Conservation (phyloP, 2,113 vertebrate species). For the Nothocercus nigrocapillus region DNA sequence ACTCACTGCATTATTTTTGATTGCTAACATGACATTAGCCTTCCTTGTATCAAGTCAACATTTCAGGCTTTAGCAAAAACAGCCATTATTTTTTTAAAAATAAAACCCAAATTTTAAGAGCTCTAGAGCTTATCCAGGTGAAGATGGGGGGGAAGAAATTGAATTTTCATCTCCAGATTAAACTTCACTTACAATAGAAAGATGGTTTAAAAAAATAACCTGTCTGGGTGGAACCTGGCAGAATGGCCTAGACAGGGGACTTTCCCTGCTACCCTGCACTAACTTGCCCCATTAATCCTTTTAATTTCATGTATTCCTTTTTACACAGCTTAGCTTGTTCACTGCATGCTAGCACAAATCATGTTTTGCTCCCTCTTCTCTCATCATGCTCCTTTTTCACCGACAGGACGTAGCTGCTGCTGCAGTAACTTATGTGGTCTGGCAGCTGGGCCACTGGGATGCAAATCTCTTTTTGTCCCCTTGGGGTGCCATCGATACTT, state of each 20-base stretch:
- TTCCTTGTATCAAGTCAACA: not conserved
- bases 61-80: conserved; percentile 29
- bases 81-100: conserved; percentile 20
- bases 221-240: conserved; percentile 61
- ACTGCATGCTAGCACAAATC: conserved; percentile 52
- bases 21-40: conserved; percentile 45
- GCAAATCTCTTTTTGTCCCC: conserved; percentile 59
- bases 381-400: not conserved
- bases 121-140: conserved; percentile 16
- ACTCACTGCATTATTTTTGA: conserved; percentile 48
- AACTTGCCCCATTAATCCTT: conserved; percentile 70
- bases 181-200: conserved; percentile 50
- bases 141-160: not conserved
- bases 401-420: conserved; percentile 12
- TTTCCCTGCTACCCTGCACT: conserved; percentile 63
- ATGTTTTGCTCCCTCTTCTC: conserved; percentile 13
- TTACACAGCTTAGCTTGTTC: conserved; percentile 50
- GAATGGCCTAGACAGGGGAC: conserved; percentile 41
- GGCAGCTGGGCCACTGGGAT: conserved; percentile 16
- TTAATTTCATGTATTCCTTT: conserved; percentile 57
- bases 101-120: not conserved
- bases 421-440: conserved; percentile 27
- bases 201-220: not conserved
- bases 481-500: conserved; percentile 62
- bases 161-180: conserved; percentile 18